These are phyloP conservation scores for Lamprotornis superbus DNA, from an alignment of 2,113 vertebrate genomes.

Conservation along the genomic window DNA sequence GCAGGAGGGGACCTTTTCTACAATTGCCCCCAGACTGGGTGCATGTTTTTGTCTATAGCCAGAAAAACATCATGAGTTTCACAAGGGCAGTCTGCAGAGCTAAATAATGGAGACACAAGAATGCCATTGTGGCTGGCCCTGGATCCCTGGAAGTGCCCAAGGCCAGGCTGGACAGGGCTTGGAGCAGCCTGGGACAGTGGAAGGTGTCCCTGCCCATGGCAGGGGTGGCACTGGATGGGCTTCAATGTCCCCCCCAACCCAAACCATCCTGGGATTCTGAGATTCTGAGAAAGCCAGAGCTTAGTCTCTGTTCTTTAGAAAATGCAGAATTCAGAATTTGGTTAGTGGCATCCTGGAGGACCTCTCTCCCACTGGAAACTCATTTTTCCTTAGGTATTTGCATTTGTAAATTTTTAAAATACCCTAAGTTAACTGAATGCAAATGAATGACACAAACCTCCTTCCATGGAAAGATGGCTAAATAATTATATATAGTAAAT, in stretches of 20 bases:
- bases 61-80: neutral
- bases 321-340: neutral
- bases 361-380: neutral
- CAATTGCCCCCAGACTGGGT: neutral
- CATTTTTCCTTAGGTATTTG: neutral
- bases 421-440: neutral
- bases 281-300: neutral
- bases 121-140: neutral
- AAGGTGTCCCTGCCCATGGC: neutral
- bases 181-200: neutral
- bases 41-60: neutral
- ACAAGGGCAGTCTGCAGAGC: neutral
- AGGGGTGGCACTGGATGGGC: neutral
- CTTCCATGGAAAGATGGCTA: neutral
- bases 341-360: neutral
- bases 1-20: accelerated
- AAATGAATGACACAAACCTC: neutral
- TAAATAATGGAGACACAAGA: neutral
- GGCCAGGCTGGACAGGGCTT: neutral
- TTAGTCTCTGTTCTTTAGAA: neutral
- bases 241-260: neutral
- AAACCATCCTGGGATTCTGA: neutral
- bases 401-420: neutral
- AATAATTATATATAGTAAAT: neutral
- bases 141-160: neutral